Base-by-base conservation (phyloP, 2,888 invertebrate species). In the Graphium colonna region DNA sequence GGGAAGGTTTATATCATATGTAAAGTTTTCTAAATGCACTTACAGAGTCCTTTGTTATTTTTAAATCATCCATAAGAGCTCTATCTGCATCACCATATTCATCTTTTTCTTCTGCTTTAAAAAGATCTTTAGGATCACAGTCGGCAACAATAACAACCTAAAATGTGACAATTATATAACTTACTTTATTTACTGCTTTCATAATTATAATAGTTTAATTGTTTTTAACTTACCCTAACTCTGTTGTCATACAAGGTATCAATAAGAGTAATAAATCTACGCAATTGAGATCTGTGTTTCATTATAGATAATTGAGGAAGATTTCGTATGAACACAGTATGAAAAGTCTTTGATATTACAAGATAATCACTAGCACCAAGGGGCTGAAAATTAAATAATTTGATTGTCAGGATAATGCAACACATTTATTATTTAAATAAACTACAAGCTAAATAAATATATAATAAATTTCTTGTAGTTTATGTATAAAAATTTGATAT, bases 221-320 rank as follows among this genome's bases (percentile, higher is more conserved):
- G 1, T 10, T 44, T 26, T 26, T 42, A 60, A 76, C 85, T 75
- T 74, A 90, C 92, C 75, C 94, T 90, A 56, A 97, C 96, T 89
- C 93, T 94, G 72, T 96, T 95, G 81, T 99, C 98, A 76, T 99
- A 99, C 8, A 99, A 90, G 0, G 98, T 98, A 79, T 99, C 99
- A 65, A 99, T 97, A 12, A 99, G 91, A 0, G 97, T 98, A 58
- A 99, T 99, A 78, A 99, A 99, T 61, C 99, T 91, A 69, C 98
- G 91, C 48, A 97, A 94, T 81, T 96, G 96, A n/a, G 97, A 96
- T 77, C 96, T 94, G 41, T 94, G 87, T 61, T 91, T 92, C 40
- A 95, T 80, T 42, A 88, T 68, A 67, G 94, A 95, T 73, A 99
- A 85, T 71, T 94, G 93, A 0, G 98, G 98, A 45, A 99, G 90